Percentiles rank a stretch among this genome's conserved stretches.
These are phyloP conservation scores for Eudasyphora cyanicolor DNA, from an alignment of 2,888 invertebrate genomes.

Conservation along the genomic window DNA sequence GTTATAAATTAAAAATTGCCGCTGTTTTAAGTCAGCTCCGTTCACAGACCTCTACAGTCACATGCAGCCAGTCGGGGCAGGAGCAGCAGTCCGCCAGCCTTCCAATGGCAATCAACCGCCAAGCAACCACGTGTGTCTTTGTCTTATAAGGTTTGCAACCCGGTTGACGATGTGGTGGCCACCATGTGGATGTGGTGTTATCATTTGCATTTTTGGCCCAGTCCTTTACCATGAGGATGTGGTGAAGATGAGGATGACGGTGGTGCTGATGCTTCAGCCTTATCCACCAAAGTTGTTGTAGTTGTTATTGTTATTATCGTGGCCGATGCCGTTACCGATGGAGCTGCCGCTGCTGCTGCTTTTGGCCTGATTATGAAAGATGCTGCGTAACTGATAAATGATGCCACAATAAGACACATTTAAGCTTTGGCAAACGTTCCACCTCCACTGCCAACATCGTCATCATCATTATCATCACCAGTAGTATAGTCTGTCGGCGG, in stretches of 20 bases:
- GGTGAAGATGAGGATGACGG: neutral
- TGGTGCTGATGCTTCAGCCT: neutral
- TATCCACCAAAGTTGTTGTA: neutral
- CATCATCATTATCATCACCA: neutral
- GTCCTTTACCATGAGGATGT: neutral
- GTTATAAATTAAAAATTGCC: constrained; percentile 76
- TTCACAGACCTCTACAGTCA: constrained; percentile 8
- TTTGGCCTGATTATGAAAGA: constrained; percentile 78
- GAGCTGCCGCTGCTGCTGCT: constrained; percentile 23
- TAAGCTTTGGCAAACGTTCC: constrained; percentile 58
- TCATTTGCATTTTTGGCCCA: constrained; percentile 77
- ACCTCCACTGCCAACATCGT: constrained; percentile 10
- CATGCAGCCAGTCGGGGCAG: neutral
- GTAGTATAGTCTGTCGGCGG: neutral
- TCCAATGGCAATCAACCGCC: neutral
- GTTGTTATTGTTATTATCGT: neutral
- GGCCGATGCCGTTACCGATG: neutral
- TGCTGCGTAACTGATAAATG: constrained; percentile 79
- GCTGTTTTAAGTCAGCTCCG: constrained; percentile 67
- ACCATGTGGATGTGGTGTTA: constrained; percentile 62
- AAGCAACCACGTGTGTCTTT: constrained; percentile 61
- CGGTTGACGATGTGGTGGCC: constrained; percentile 25
- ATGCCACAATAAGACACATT: constrained; percentile 70
- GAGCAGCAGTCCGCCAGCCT: neutral
- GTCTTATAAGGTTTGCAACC: constrained; percentile 20